Base-by-base conservation (phyloP, 2,113 vertebrate species). In the Rafetus swinhoei region DNA sequence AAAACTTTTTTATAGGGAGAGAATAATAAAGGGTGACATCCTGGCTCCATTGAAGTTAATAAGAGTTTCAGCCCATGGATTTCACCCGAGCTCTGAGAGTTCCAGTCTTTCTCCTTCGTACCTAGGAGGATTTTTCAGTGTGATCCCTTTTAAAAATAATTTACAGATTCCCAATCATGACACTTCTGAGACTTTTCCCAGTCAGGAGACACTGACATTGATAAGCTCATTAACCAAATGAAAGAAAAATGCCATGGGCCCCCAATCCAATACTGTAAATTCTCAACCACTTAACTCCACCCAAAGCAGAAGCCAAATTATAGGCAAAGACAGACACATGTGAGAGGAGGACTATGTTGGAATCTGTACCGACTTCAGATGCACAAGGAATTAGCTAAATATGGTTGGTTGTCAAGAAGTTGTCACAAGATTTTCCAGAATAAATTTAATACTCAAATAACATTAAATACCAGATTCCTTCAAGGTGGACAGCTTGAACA, bases 401-500 rank as follows among this genome's bases (percentile, higher is more conserved):
- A 62, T 19, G 5, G 62, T 4, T 95, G 57, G 19, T 29, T 90
- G 19, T 86, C 53, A 60, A 86, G 81, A 92, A 91, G 52, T 35
- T 90, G 83, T 50, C 81, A 90, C 39, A 56, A 19, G 16, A 79
- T 95, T 65, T 79, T 93, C 77, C 53, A 84, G 56, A 84, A 93
- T 69, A 93, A 87, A 84, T 86, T 55, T 92, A 88, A 53, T 90
- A 93, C 27, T 74, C 0, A 0, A 62, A 69, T 53, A 22, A 80
- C 74, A 16, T 81, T 53, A 90, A 92, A 91, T 81, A 65, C 1
- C 35, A 89, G 85, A 13, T 83, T 62, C 9, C 89, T 96, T 87
- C 81, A 95, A 83, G 86, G 81, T 76, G 82, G 80, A 94, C 56
- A 91, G 85, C 82, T 95, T 92, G 85, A 88, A 86, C n/a, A 87